Percentiles rank a stretch among this genome's conserved stretches.
Evolutionary conservation across 2,113 vertebrate species (phyloP).

Genomic region (Octodon degus): DNA sequence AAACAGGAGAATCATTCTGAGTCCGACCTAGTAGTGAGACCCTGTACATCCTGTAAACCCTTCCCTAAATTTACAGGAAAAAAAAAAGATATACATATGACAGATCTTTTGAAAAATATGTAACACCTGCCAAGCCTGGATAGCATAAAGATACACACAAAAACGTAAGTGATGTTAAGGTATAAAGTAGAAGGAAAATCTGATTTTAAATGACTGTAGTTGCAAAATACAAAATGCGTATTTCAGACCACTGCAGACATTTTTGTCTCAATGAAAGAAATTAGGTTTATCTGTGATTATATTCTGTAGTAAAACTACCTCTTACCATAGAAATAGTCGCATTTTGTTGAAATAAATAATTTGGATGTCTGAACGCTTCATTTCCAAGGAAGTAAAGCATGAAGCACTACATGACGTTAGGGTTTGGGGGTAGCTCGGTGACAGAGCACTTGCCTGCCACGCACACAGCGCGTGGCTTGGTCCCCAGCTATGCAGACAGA

Average conservation of each 20-base stretch:
- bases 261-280: slow-evolving; percentile 35
- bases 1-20: no score
- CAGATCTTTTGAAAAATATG: background rate
- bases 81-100: background rate
- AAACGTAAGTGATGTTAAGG: background rate
- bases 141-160: background rate
- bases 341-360: slow-evolving; percentile 3
- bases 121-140: background rate
- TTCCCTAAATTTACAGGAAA: no score
- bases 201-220: background rate
- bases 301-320: background rate
- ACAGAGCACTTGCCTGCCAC: background rate
- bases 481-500: background rate
- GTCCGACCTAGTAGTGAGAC: no score
- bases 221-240: background rate
- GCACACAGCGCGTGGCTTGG: background rate
- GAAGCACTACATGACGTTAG: background rate
- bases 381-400: slow-evolving; percentile 35
- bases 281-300: background rate
- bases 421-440: background rate
- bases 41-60: no score
- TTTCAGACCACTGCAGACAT: background rate
- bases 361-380: background rate
- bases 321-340: slow-evolving; percentile 3
- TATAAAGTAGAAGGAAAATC: background rate